Conservation (phyloP, 2,797 vertebrate species). For the Eulemur albifrons region DNA sequence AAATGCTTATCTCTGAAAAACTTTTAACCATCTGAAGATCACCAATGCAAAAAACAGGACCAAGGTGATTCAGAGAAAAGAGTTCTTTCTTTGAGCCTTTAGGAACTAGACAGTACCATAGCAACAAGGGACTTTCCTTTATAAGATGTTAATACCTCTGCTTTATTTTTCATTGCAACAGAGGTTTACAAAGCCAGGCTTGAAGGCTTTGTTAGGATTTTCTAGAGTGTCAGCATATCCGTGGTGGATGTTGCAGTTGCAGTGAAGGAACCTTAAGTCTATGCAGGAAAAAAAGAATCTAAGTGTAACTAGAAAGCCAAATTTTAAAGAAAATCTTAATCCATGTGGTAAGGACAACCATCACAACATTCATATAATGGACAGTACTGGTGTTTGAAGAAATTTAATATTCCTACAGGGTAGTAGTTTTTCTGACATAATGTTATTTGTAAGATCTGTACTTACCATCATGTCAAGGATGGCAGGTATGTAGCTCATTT, state of each 20-base stretch:
- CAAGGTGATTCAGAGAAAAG: conserved; percentile 52
- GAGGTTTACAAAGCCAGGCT: conserved; percentile 6
- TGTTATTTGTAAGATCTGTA: neutral
- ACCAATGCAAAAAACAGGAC: conserved; percentile 51
- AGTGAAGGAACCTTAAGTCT: neutral
- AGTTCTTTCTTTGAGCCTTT: conserved; percentile 47
- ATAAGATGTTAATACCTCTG: conserved; percentile 62
- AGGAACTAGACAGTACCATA: conserved; percentile 52
- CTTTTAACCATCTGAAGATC: conserved; percentile 40
- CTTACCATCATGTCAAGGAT: neutral
- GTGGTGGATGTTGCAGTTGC: neutral
- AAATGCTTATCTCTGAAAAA: conserved; percentile 27
- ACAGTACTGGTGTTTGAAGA: neutral
- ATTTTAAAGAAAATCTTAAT: conserved; percentile 22
- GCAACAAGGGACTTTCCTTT: conserved; percentile 45
- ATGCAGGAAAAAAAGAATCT: neutral
- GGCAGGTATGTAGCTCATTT: neutral
- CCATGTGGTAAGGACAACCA: neutral
- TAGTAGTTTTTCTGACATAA: neutral
- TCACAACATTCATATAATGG: neutral
- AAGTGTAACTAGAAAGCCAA: neutral
- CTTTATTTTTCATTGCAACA: conserved; percentile 4
- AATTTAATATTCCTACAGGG: neutral
- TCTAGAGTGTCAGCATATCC: conserved; percentile 12
- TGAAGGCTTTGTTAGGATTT: conserved; percentile 35